Percentiles rank a stretch among this genome's conserved stretches.
These are phyloP conservation scores for Drosophila rhopaloa DNA, from an alignment of 1,140 invertebrate genomes.

Conservation along the genomic window DNA sequence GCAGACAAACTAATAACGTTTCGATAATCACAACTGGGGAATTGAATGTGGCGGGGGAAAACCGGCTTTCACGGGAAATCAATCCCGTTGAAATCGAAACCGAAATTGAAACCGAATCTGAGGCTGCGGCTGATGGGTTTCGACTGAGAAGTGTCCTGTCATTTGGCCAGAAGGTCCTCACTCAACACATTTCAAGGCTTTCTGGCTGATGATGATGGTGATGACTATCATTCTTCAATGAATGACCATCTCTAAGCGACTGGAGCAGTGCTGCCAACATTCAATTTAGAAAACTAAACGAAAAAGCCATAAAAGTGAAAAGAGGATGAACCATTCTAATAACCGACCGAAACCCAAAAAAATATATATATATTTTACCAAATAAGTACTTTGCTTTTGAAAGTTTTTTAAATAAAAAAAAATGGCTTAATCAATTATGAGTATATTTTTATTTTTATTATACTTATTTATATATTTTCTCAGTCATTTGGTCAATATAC, in stretches of 20 bases:
- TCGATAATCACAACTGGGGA: slow-evolving; percentile 49
- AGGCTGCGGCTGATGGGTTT: slow-evolving; percentile 49
- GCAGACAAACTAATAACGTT: slow-evolving; percentile 65
- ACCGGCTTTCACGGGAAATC: slow-evolving; percentile 58
- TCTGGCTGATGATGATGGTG: slow-evolving; percentile 37
- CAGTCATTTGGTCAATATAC: too few species aligned
- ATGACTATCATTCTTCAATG: slow-evolving; percentile 51
- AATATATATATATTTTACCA: too few species aligned
- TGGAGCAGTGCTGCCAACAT: neutral
- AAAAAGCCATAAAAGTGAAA: neutral
- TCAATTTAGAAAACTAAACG: neutral
- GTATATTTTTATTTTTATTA: too few species aligned
- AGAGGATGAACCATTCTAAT: neutral
- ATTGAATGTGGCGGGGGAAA: slow-evolving; percentile 10
- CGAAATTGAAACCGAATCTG: slow-evolving; percentile 51
- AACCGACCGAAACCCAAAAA: slow-evolving; percentile 1
- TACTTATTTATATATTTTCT: too few species aligned
- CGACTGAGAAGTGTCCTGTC: slow-evolving; percentile 32
- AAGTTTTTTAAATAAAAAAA: too few species aligned
- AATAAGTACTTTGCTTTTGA: too few species aligned
- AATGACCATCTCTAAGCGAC: slow-evolving; percentile 28
- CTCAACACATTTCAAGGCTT: slow-evolving; percentile 23
- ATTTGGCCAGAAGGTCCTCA: slow-evolving; percentile 13
- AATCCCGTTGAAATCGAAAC: slow-evolving; percentile 63
- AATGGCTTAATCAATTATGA: too few species aligned